Evolutionary conservation across 2,888 invertebrate species (phyloP).

Genomic region (Cepaea hortensis): DNA sequence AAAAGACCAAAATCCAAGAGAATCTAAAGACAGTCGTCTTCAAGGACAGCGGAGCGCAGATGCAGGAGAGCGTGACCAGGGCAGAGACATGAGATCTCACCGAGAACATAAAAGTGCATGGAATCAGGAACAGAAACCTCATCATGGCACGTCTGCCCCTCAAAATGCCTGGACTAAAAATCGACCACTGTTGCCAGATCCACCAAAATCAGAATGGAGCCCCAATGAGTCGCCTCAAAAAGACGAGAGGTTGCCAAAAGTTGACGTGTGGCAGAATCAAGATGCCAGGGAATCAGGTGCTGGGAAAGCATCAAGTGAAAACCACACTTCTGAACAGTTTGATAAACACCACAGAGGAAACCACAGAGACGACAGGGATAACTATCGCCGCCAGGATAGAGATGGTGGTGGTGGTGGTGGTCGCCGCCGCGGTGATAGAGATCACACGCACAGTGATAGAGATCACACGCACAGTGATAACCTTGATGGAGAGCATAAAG

Average conservation of each 20-base stretch:
- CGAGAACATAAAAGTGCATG: conserved; percentile 40
- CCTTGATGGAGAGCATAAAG: conserved; percentile 50
- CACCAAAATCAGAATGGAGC: conserved; percentile 46
- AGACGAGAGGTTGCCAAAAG: conserved; percentile 22
- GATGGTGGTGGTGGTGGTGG: conserved; percentile 39
- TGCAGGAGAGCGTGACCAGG: conserved; percentile 2
- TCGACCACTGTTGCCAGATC: conserved; percentile 36
- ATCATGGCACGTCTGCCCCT: conserved; percentile 11
- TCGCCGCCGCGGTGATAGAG: conserved; percentile 49
- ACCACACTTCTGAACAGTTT: conserved; percentile 29
- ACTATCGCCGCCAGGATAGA: conserved; percentile 36
- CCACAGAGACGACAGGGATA: conserved; percentile 47
- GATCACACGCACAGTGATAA: conserved; percentile 47
- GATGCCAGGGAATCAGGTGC: conserved; percentile 25
- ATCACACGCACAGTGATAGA: conserved; percentile 43
- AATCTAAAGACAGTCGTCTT: conserved; percentile 43
- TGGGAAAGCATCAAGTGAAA: conserved; percentile 25
- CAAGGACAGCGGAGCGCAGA: conserved; percentile 11
- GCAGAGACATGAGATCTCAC: conserved; percentile 21
- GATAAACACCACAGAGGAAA: conserved; percentile 49
- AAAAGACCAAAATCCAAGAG: conserved; percentile 42
- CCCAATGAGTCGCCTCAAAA: conserved; percentile 12
- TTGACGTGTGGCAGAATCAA: conserved; percentile 39
- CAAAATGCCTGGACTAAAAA: conserved; percentile 46
- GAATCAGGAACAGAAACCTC: conserved; percentile 27